Base-by-base conservation (phyloP, 1,140 invertebrate genomes). In the Oscheius sp. region DNA sequence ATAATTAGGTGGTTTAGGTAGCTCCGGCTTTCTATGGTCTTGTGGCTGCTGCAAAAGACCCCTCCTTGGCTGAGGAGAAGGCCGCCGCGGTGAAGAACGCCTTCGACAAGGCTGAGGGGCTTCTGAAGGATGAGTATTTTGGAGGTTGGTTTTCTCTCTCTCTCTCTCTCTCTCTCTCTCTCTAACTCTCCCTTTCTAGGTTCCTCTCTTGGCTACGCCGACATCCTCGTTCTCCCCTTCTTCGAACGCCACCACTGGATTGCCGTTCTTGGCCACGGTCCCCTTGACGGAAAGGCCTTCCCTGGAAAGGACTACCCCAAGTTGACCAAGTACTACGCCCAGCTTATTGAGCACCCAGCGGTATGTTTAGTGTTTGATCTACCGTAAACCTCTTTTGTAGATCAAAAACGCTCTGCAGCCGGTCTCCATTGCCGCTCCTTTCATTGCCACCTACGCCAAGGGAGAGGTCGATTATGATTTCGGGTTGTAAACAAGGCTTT, bases 231-330 rank as follows among this genome's bases (percentile, higher is more conserved):
- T 62, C 62, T 67, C 45, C 36, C 42, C 28, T 42, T 67, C 34
- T 58, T 67, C 64, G 64, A 67, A 28, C 52, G 64, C 7, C 1
- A 1, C 38, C 18, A 28, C 36, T 35, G 26, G 35, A 15, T 67
- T 15, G 35, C 64, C 38, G 62, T 23, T 23, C 36, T 29, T 18
- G 35, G 35, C 13, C 7, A n/a, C 13, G 35, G 26, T 15, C 36
- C 36, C 26, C 36, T 58, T 10, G 35, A 46, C 31, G 26, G 23
- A 7, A 10, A 10, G 13, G 10, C 38, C 15, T 71, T 71, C 69
- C 69, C 69, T 18, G 69, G 69, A 55, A 42, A 32, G 23, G 38
- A 71, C 0, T 71, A 49, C 34, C 69, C 69, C 4, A 71, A 71
- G 36, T 28, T 71, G 42, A 23, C 38, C 2, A 58, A 62, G 26